A percentile compares a stretch with the other conserved stretches of the same genome.
phyloP scores from a whole-genome alignment of 2,797 vertebrate species.

The Channa striata region DNA sequence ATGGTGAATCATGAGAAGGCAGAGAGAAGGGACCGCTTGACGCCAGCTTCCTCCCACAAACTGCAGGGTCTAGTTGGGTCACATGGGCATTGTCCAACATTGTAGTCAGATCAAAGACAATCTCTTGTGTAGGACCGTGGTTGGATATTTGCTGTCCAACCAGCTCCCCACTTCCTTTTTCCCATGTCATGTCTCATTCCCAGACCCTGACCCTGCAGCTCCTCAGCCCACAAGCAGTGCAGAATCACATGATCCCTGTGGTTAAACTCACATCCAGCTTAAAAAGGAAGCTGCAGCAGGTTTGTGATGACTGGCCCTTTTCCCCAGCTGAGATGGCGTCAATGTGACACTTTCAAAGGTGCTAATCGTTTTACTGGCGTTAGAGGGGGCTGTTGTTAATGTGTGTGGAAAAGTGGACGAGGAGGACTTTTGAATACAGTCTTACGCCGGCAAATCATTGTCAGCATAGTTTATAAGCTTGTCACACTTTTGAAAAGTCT shows the following conservation, averaged over 20 bases:
- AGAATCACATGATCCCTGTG: slow-evolving; percentile 41
- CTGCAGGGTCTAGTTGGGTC: slow-evolving; percentile 23
- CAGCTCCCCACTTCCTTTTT: slow-evolving; percentile 63
- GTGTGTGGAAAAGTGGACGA: background rate
- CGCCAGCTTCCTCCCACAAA: slow-evolving; percentile 30
- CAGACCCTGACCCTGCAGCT: slow-evolving; percentile 24
- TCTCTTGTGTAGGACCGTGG: slow-evolving; percentile 39
- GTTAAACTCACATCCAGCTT: slow-evolving; percentile 14
- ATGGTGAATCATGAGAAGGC: slow-evolving; percentile 42
- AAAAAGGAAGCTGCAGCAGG: slow-evolving; percentile 2
- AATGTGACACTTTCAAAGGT: slow-evolving; percentile 36
- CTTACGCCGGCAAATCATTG: slow-evolving; percentile 11
- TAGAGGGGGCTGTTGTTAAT: slow-evolving; percentile 47
- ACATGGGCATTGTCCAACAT: slow-evolving; percentile 29
- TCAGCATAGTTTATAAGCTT: slow-evolving; percentile 4
- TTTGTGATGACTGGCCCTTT: slow-evolving; percentile 23
- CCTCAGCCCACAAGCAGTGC: background rate
- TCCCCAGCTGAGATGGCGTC: slow-evolving; percentile 30
- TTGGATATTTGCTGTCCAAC: slow-evolving; percentile 35
- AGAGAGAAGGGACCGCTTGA: background rate
- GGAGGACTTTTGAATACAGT: background rate
- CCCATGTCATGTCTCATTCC: slow-evolving; percentile 61
- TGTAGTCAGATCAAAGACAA: slow-evolving; percentile 53
- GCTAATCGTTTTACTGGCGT: slow-evolving; percentile 7
- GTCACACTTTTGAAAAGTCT: slow-evolving; percentile 1